These are phyloP conservation scores for Onychomys arenicola DNA, from an alignment of 2,797 vertebrate species.

Conservation along the genomic window DNA sequence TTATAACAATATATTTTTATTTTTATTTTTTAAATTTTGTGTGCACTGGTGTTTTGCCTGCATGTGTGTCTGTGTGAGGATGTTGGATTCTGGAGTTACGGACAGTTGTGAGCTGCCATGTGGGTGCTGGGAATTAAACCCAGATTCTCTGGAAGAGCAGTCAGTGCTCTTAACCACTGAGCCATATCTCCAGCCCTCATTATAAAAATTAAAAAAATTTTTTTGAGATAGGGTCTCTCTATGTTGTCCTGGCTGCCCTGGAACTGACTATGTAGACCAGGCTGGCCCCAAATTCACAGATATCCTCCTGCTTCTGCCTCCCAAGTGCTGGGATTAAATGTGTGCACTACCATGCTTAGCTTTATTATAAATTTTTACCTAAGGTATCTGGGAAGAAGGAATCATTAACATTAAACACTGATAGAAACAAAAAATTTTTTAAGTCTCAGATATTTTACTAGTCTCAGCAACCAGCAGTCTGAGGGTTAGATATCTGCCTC, in stretches of 20 bases:
- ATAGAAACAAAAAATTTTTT: constrained; percentile 22
- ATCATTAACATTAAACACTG: not conserved
- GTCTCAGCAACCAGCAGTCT: not conserved
- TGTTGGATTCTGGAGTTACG: not conserved
- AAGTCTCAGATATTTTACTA: not conserved
- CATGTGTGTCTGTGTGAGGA: not conserved
- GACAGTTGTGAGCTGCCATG: not conserved
- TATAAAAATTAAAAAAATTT: not conserved
- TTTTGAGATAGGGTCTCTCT: not conserved
- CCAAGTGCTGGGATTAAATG: not conserved
- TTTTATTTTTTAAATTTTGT: not conserved
- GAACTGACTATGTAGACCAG: not conserved
- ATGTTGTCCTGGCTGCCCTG: not conserved
- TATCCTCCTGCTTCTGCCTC: not conserved
- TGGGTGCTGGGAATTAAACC: not conserved
- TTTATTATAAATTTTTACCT: not conserved
- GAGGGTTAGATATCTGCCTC: not conserved
- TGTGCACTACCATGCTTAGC: not conserved
- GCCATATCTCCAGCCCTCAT: not conserved
- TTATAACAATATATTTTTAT: not conserved
- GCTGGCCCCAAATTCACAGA: not conserved
- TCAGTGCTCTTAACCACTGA: not conserved
- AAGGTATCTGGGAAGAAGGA: not conserved
- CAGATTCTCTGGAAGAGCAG: not conserved
- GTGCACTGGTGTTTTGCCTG: not conserved